Evolutionary conservation across 1,140 invertebrate species (phyloP), one percentile per base, ranked within the genome.

Genomic region (Dendrolimus kikuchii): DNA sequence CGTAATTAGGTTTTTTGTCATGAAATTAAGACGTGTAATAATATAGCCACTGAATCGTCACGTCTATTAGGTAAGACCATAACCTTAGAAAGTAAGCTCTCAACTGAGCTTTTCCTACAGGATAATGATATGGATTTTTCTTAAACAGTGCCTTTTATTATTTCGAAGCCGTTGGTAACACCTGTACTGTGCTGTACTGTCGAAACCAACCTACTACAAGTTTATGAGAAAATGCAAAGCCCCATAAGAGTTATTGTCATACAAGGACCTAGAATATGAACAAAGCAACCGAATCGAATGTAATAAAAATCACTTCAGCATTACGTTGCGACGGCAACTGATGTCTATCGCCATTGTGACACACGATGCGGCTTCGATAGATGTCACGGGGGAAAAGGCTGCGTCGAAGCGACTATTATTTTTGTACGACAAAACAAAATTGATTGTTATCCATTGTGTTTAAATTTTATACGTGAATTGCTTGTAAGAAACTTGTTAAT

Each of bases 261-360:
- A 64, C 53, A 65, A 68, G 57, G 66, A 57, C 59, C 60, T 59
- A 63, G 61, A 68, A 74, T 77, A 78, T 75, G 74, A 80, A 80
- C 75, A 78, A 80, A 84, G 77, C 78, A 72, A 78, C 67, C 73
- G 75, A 80, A 82, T 74, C 79, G 74, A 82, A 84, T 75, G 71
- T 77, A 81, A 81, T 85, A 85, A 85, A 80, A 82, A 82, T 82
- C 81, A 81, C 79, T 85, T 81, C 76, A 77, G 70, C 70, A 76
- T 80, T 77, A 75, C 71, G 64, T 69, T 59, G 59, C 62, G 79
- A 79, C 77, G 72, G 69, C 67, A 69, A 81, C 74, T 81, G 79
- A 81, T 84, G 77, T 81, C 75, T 81, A 79, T 79, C 72, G 75
- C 60, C 68, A 69, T 70, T 74, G 73, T 80, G 78, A 84, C 72